Evolutionary conservation across 2,113 vertebrate species (phyloP).

Genomic region (Petromus typicus): DNA sequence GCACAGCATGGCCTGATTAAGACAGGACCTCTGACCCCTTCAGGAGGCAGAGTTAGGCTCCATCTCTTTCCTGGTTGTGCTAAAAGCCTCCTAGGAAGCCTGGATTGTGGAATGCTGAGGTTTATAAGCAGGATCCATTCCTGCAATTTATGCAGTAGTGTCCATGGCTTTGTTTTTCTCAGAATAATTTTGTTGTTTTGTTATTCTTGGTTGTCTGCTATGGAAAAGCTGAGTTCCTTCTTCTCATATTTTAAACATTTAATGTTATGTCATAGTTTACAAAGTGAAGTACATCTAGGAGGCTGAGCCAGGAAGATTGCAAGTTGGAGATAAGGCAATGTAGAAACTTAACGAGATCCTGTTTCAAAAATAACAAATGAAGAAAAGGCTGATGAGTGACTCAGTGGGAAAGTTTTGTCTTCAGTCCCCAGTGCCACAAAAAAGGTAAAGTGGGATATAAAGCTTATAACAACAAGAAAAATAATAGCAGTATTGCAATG

Average conservation of each 20-base stretch:
- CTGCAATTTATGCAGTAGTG: background rate
- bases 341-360: background rate
- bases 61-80: fast-evolving
- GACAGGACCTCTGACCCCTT: background rate
- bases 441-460: background rate
- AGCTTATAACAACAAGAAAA: background rate
- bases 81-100: background rate
- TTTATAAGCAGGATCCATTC: background rate
- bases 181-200: constrained; percentile 13
- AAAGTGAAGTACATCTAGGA: background rate
- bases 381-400: background rate
- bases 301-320: background rate
- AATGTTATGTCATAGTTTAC: background rate
- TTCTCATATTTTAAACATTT: constrained; percentile 23
- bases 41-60: too few relatives aligned
- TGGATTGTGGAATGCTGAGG: background rate
- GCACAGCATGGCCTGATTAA: background rate
- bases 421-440: background rate
- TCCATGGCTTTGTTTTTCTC: background rate
- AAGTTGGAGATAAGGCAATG: background rate
- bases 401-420: background rate
- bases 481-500: background rate
- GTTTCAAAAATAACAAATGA: background rate
- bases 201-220: background rate
- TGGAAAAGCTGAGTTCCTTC: background rate